Base-by-base conservation (phyloP, 2,113 vertebrate species). In the Perca fluviatilis region DNA sequence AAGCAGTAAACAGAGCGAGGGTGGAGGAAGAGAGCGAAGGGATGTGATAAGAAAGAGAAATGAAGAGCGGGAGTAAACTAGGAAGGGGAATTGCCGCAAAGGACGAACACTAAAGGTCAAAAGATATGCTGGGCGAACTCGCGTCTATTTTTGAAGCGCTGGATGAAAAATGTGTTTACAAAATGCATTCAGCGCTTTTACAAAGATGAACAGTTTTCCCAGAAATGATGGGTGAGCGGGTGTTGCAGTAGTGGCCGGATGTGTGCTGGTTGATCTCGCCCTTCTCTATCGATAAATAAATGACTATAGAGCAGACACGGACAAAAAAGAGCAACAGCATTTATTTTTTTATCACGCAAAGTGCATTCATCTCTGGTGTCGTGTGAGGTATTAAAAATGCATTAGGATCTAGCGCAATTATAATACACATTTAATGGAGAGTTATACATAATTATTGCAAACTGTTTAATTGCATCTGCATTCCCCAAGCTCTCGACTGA, bases 371-470 rank as follows among this genome's bases (percentile, higher is more conserved):
- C n/a, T 84, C 73, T 79, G 49, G 57, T 79, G 72, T 82, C n/a
- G 21, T 75, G 64, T 43, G 50, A 75, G 56, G 50, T 79, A 87
- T 94, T 93, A 92, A 89, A 90, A 90, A 89, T 93, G 88, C 90
- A 92, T 90, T 81, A 78, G 71, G 64, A 74, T 76, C 66, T 18
- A 21, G 64, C 25, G 69, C 85, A 91, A 91, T 94, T 91, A 90
- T 91, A 90, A 92, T 89, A 43, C 83, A 92, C 88, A 89, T 90
- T 91, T 88, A 89, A 87, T 86, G 30, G 77, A 43, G 66, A 91
- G 70, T 65, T 65, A 86, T 84, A 64, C 82, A 57, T 58, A 86
- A 86, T 86, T 69, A 82, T 79, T 82, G 74, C 76, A 74, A 89
- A 92, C 68, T 57, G 66, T 88, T 91, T 92, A 84, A 90, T 89